A percentile compares a stretch with the other conserved stretches of the same genome.
phyloP scores from a whole-genome alignment of 1,140 invertebrate genomes.

The Rhyzopertha dominica region DNA sequence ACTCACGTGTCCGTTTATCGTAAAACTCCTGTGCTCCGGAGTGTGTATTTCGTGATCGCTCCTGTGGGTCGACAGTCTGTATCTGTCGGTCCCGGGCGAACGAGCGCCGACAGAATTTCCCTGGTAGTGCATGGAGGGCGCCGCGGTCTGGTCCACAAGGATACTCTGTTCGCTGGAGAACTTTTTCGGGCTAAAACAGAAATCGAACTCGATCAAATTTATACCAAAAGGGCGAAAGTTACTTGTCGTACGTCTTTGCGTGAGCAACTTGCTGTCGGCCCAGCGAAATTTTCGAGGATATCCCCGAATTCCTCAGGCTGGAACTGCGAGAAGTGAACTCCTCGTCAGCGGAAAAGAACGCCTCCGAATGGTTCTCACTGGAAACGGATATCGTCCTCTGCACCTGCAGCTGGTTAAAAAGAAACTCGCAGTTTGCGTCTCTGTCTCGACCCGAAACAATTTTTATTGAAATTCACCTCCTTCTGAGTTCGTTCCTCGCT shows the following conservation, averaged over 20 bases:
- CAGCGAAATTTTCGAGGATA: conserved; percentile 48
- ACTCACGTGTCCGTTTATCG: conserved; percentile 18
- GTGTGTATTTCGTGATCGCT: conserved; percentile 59
- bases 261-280: conserved; percentile 46
- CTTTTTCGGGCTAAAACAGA: conserved; percentile 41
- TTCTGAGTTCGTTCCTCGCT: conserved; percentile 48
- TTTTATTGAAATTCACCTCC: conserved; percentile 38
- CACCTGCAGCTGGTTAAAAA: conserved; percentile 49
- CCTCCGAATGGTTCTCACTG: conserved; percentile 84
- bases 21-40: conserved; percentile 47
- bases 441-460: not conserved
- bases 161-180: conserved; percentile 51
- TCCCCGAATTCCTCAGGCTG: conserved; percentile 59
- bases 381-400: conserved; percentile 80
- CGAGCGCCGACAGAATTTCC: conserved; percentile 12
- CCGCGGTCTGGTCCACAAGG: conserved; percentile 30
- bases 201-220: too few species aligned
- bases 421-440: too few species aligned
- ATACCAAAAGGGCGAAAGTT: too few species aligned
- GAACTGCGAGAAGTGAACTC: conserved; percentile 62
- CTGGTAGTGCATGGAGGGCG: not conserved
- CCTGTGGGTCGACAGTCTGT: conserved; percentile 49
- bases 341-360: conserved; percentile 87
- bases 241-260: too few species aligned
- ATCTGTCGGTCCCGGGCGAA: conserved; percentile 30